Base-by-base conservation (phyloP, 2,888 invertebrate genomes). In the Drosophila hawaiiensis region DNA sequence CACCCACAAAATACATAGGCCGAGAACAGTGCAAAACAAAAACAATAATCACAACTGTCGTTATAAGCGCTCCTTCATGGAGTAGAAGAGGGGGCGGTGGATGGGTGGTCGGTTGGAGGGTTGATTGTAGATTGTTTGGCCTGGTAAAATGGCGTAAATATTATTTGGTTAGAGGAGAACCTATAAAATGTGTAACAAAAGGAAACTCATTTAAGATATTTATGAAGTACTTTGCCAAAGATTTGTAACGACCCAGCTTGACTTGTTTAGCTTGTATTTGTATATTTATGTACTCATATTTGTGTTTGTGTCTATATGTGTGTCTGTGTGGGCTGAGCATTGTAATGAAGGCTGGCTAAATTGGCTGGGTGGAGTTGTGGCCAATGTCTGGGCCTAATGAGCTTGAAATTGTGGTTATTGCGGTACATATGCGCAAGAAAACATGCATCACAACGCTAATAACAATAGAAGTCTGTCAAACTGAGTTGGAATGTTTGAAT, bases 201-300 rank as follows among this genome's bases (percentile, higher is more conserved):
- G 78, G 79, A 84, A 89, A 87, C 77, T 78, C 84, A 83, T 84
- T 83, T 81, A 78, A 83, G 89, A 89, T 86, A 89, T 86, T 86
- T 86, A 89, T 89, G 83, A 89, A 87, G 83, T 87, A 78, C 84
- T 89, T 86, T 73, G 56, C 74, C 68, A 76, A 68, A 78, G 80
- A 82, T 82, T 88, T 71, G 86, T 80, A 83, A 76, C 80, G 68
- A 83, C 73, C 76, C 64, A 61, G 59, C 69, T n/a, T n/a, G 63
- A 73, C 73, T 77, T 73, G 72, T 60, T 73, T 60, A 47, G 49
- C 41, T 43, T 62, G 52, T 67, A 43, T 58, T 22, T 31, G n/a
- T 12, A 22, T 39, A n/a, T 28, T 41, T 56, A 28, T 50, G 19
- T 16, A 4, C 47, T 25, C 7, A 47, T 49, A 28, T 19, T 19